Percentiles rank a stretch among this genome's conserved stretches.
phyloP scores from a whole-genome alignment of 2,888 invertebrate species.

The Germaria angustata region DNA sequence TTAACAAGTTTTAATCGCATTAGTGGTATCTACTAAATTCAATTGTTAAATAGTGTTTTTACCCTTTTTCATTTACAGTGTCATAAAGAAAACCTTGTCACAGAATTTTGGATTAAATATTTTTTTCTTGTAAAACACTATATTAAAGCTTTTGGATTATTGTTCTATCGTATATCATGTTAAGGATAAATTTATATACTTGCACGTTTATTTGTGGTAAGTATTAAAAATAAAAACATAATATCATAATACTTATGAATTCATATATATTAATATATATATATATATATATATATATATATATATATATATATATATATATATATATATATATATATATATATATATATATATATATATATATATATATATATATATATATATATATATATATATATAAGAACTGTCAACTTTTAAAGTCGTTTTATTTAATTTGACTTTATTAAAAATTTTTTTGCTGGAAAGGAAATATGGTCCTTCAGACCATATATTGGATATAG shows the following conservation, averaged over 20 bases:
- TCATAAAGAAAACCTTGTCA: constrained; percentile 48
- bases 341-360: no score
- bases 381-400: no score
- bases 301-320: no score
- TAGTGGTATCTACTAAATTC: constrained; percentile 7
- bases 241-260: no score
- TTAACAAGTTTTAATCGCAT: background rate
- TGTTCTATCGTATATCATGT: constrained; percentile 69
- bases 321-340: no score
- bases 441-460: background rate
- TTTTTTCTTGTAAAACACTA: constrained; percentile 29
- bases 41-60: background rate
- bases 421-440: background rate
- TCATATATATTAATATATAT: no score
- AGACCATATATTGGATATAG: no score
- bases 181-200: constrained; percentile 68
- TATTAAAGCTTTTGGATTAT: constrained; percentile 67
- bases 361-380: no score
- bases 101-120: constrained; percentile 71
- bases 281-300: no score
- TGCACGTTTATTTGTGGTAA: constrained; percentile 74
- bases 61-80: constrained; percentile 44
- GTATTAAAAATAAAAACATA: constrained; percentile 53
- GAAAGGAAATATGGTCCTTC: background rate
- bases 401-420: background rate